Conservation (phyloP, 1,140 invertebrate genomes). For the Ctenoplectra terminalis region DNA sequence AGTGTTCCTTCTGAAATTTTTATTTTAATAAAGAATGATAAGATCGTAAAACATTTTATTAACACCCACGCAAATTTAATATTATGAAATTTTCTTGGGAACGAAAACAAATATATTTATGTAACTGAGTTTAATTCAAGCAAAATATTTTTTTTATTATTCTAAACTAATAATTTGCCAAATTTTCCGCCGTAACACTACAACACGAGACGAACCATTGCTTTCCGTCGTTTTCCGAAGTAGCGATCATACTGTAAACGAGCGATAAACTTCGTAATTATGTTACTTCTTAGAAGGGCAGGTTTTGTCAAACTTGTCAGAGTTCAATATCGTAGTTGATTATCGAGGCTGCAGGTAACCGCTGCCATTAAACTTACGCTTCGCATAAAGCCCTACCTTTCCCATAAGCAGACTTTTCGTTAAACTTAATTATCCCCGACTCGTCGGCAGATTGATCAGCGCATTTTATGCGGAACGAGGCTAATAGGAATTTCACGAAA, state of each 20-base stretch:
- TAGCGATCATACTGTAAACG: conserved; percentile 34
- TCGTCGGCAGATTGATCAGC: conserved; percentile 68
- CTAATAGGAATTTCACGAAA: conserved; percentile 71
- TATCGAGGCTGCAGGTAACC: conserved; percentile 62
- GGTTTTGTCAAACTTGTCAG: conserved; percentile 69
- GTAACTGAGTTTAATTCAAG: too few species aligned
- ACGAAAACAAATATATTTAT: too few species aligned
- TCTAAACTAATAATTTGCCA: neutral
- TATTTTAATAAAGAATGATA: too few species aligned
- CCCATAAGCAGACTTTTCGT: conserved; percentile 67
- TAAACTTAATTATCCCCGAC: conserved; percentile 70
- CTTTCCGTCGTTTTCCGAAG: neutral
- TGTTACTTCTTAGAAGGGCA: conserved; percentile 63
- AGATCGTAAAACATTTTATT: too few species aligned
- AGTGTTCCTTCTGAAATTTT: too few species aligned
- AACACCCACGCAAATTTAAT: too few species aligned
- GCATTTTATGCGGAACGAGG: conserved; percentile 54
- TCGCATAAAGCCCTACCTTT: conserved; percentile 19
- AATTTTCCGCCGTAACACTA: neutral
- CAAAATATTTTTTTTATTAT: neutral
- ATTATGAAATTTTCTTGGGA: too few species aligned
- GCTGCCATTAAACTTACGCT: conserved; percentile 62
- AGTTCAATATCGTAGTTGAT: conserved; percentile 66
- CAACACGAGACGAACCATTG: conserved; percentile 23
- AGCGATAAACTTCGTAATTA: conserved; percentile 61